Base-by-base conservation (phyloP, 1,140 invertebrate genomes). In the Asbolus verrucosus region DNA sequence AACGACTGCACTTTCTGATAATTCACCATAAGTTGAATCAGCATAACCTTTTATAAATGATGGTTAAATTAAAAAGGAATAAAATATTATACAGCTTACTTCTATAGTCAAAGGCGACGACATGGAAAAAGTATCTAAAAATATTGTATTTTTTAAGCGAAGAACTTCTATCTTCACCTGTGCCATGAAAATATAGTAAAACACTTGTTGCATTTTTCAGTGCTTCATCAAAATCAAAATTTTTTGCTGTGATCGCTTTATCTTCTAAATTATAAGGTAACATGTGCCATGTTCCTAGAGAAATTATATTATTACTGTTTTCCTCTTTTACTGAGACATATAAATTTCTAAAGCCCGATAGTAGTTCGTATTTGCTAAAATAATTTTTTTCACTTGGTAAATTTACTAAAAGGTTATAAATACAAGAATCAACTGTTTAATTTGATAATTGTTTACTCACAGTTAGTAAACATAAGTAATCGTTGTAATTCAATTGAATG, bases 51-150 rank as follows among this genome's bases (percentile, higher is more conserved):
- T n/a, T n/a, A n/a, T n/a, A n/a, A n/a, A n/a, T n/a, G n/a, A n/a
- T n/a, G n/a, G n/a, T n/a, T n/a, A n/a, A n/a, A n/a, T n/a, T n/a
- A n/a, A n/a, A n/a, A n/a, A n/a, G n/a, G n/a, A n/a, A n/a, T n/a
- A n/a, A n/a, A n/a, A n/a, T n/a, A n/a, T n/a, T 18, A 4, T 31
- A 46, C 43, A 18, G 79, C 81, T 84, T 83, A 91, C 91, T 90
- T 84, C 95, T 85, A 81, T 98, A 98, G 82, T 98, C 96, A 77
- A 97, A 92, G 1, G 93, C 86, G 61, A 98, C 84, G 5, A 98
- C 87, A 83, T 98, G 95, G 65, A 78, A 79, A 54, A 72, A 73
- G 27, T 63, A 39, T 31, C 78, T 72, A 8, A 79, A 67, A 18
- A 77, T 61, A 31, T 74, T 59, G 63, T 78, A 79, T 61, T 74